These are phyloP conservation scores for Oophaga sylvatica DNA, from an alignment of 2,797 vertebrate species.

Conservation along the genomic window DNA sequence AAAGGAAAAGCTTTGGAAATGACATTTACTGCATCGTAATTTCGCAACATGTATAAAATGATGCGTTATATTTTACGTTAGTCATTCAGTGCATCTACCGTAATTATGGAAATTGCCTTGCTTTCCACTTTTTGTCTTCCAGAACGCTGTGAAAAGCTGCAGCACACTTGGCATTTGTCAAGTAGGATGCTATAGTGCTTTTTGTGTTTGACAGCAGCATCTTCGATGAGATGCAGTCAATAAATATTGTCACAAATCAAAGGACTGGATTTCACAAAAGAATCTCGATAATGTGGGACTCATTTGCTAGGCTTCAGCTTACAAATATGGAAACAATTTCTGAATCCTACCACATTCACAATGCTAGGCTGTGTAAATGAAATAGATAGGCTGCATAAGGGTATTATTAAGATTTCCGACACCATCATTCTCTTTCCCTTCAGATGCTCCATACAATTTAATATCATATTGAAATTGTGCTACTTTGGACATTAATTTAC, in stretches of 20 bases:
- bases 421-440: constrained; percentile 36
- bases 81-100: constrained; percentile 35
- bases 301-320: constrained; percentile 49
- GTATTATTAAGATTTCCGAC: constrained; percentile 45
- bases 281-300: constrained; percentile 35
- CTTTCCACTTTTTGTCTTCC: constrained; percentile 48
- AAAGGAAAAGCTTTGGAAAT: constrained; percentile 32
- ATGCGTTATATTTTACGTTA: constrained; percentile 50
- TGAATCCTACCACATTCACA: constrained; percentile 33
- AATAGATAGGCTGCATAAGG: constrained; percentile 37
- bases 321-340: constrained; percentile 56
- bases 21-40: constrained; percentile 25
- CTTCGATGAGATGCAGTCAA: constrained; percentile 52
- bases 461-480: constrained; percentile 19
- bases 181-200: constrained; percentile 47
- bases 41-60: constrained; percentile 43
- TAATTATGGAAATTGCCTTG: constrained; percentile 56
- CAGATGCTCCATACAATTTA: constrained; percentile 21
- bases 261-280: constrained; percentile 53
- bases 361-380: constrained; percentile 42
- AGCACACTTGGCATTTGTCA: constrained; percentile 52
- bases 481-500: constrained; percentile 39
- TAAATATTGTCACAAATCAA: constrained; percentile 60
- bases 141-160: constrained; percentile 35
- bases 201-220: constrained; percentile 59